phyloP scores from a whole-genome alignment of 2,113 vertebrate genomes.

The Lampris incognitus region DNA sequence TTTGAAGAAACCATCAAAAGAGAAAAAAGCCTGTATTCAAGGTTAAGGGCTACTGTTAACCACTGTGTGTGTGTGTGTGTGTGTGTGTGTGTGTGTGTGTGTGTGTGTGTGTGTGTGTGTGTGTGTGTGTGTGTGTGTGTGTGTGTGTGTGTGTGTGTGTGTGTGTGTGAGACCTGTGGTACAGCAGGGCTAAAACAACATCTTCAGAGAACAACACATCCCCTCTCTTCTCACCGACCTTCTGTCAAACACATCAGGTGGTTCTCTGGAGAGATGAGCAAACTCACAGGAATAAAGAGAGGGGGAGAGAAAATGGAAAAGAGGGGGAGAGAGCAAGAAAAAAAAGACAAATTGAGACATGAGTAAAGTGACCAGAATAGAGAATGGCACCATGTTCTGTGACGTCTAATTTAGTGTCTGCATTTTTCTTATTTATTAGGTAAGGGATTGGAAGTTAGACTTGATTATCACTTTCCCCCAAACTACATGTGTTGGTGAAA shows the following conservation, averaged over 20 bases:
- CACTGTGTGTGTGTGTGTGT: slow-evolving; percentile 5
- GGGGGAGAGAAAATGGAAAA: slow-evolving; percentile 13
- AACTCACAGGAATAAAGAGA: slow-evolving; percentile 48
- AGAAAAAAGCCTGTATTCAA: no score
- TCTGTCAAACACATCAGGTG: slow-evolving; percentile 78
- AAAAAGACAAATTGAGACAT: slow-evolving; percentile 25
- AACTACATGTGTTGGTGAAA: no score
- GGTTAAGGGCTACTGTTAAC: no score
- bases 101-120: slow-evolving; percentile 13
- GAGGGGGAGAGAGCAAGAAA: neutral
- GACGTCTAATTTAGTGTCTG: slow-evolving; percentile 14
- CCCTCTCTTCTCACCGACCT: slow-evolving; percentile 60
- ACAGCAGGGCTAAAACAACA: slow-evolving; percentile 57
- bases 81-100: neutral
- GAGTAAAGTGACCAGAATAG: slow-evolving; percentile 60
- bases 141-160: neutral
- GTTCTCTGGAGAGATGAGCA: slow-evolving; percentile 63
- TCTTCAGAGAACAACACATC: slow-evolving; percentile 65
- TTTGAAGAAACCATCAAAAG: neutral
- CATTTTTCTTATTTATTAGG: neutral
- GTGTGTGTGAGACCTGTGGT: slow-evolving; percentile 36
- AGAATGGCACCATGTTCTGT: slow-evolving; percentile 24
- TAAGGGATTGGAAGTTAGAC: neutral
- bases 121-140: neutral
- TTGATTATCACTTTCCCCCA: neutral